phyloP scores from a whole-genome alignment of 2,113 vertebrate species.

The Protobothrops flavoviridis region DNA sequence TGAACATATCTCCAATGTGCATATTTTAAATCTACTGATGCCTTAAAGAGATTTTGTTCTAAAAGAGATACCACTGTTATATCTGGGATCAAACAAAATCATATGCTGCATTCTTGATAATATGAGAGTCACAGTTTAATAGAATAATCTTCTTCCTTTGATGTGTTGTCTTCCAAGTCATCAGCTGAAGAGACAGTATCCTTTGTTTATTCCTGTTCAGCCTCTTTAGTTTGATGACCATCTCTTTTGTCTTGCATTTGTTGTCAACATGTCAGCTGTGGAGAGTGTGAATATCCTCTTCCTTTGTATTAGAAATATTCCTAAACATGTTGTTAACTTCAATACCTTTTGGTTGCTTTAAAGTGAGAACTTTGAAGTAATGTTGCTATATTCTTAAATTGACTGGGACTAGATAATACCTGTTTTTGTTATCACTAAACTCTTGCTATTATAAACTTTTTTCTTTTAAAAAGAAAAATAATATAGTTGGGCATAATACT shows the following conservation, averaged over 20 bases:
- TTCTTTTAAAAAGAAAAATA: constrained; percentile 26
- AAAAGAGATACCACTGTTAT: not conserved
- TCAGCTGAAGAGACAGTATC: constrained; percentile 59
- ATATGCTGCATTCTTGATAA: constrained; percentile 49
- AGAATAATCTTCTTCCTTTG: constrained; percentile 38
- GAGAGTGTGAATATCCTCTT: constrained; percentile 22
- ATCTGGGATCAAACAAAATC: constrained; percentile 38
- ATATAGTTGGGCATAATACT: not conserved
- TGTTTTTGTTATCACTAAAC: constrained; percentile 33
- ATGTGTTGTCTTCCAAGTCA: constrained; percentile 61
- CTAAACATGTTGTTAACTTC: constrained; percentile 55
- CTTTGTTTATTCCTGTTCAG: constrained; percentile 15
- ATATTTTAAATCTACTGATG: not conserved
- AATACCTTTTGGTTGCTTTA: constrained; percentile 48
- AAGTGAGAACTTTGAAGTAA: constrained; percentile 43
- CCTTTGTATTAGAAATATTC: constrained; percentile 40
- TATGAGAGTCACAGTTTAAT: constrained; percentile 37
- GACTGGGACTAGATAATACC: constrained; percentile 44
- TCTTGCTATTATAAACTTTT: constrained; percentile 5
- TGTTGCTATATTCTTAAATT: constrained; percentile 50
- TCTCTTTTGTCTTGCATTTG: constrained; percentile 33
- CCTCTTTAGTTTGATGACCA: constrained; percentile 47
- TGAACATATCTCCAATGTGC: not conserved
- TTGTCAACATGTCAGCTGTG: constrained; percentile 52
- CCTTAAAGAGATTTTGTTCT: constrained; percentile 9